These are phyloP conservation scores for Chelon labrosus DNA, from an alignment of 2,797 vertebrate genomes.

Conservation along the genomic window DNA sequence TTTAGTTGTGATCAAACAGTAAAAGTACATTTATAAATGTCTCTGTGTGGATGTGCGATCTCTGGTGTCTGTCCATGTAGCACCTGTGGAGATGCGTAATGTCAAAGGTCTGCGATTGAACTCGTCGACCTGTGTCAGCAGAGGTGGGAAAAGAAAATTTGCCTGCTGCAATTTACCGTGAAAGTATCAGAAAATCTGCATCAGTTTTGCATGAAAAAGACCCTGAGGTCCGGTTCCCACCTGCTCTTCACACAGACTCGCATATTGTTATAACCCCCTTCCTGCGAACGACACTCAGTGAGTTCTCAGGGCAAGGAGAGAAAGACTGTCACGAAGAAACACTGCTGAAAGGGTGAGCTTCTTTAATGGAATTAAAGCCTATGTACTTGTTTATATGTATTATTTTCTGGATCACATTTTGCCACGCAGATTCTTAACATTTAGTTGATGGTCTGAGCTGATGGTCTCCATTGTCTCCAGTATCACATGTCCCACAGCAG, in stretches of 20 bases:
- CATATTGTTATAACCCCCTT: background rate
- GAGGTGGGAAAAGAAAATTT: background rate
- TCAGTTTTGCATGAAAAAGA: constrained; percentile 1
- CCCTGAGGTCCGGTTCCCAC: background rate
- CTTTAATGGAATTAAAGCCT: background rate
- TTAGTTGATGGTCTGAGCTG: too few species aligned
- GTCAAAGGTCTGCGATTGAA: background rate
- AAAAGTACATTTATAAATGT: background rate
- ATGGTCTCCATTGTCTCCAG: too few species aligned
- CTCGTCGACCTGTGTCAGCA: background rate
- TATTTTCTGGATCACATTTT: too few species aligned
- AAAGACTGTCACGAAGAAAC: background rate
- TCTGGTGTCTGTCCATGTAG: background rate
- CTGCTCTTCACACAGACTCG: background rate
- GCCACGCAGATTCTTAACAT: too few species aligned
- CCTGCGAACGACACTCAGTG: background rate
- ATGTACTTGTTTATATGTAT: background rate
- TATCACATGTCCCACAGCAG: too few species aligned
- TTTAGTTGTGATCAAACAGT: background rate
- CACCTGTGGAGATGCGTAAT: background rate
- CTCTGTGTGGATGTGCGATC: background rate
- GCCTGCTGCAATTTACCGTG: constrained; percentile 7
- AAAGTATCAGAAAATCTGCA: background rate
- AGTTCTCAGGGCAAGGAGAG: background rate
- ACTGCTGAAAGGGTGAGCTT: background rate